phyloP scores from a whole-genome alignment of 2,113 vertebrate species.

The Otolemur garnettii region DNA sequence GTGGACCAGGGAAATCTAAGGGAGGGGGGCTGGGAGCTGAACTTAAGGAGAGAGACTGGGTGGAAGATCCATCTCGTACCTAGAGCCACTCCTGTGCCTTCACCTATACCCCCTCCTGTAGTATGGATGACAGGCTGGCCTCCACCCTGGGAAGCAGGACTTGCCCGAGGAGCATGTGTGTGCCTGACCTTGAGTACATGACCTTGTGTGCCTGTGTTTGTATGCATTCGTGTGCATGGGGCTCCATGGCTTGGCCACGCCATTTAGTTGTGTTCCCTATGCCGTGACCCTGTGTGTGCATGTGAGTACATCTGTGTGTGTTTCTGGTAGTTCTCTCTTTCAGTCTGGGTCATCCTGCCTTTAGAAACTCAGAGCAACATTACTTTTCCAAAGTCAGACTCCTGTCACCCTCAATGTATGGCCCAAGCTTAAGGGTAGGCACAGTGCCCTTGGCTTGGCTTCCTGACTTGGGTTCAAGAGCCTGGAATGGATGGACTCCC shows the following conservation, averaged over 20 bases:
- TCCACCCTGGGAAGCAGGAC: neutral
- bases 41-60: neutral
- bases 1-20: neutral
- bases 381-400: neutral
- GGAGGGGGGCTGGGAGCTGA: neutral
- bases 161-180: conserved; percentile 23
- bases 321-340: neutral
- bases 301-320: neutral
- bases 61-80: neutral
- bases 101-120: neutral
- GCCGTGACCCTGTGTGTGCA: neutral
- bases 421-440: neutral
- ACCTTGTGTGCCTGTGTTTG: conserved; percentile 34
- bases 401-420: neutral
- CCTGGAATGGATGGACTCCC: neutral
- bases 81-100: neutral
- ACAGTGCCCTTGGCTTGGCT: neutral
- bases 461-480: neutral
- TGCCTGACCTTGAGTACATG: conserved; percentile 27
- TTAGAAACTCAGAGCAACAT: conserved; percentile 33
- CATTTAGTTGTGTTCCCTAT: neutral
- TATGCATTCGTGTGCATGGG: neutral
- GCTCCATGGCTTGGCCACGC: neutral
- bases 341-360: neutral
- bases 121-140: neutral